Conservation (phyloP, 2,797 vertebrate genomes). For the Neosalanx taihuensis region DNA sequence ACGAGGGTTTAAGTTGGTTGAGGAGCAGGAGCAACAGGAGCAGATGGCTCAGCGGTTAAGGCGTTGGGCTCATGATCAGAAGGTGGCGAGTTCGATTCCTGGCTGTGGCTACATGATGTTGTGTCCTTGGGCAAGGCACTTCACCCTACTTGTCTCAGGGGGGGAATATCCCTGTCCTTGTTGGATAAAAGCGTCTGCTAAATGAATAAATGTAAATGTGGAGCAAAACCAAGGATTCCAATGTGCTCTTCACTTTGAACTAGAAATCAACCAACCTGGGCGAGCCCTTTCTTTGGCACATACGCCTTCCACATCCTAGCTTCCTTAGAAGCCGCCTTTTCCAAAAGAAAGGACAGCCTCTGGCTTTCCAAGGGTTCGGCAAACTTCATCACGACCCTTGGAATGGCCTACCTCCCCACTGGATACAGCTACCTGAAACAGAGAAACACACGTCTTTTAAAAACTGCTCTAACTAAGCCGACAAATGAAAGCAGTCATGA, state of each 20-base stretch:
- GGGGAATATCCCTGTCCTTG: too few relatives aligned
- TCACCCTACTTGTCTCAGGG: too few relatives aligned
- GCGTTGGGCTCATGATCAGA: too few relatives aligned
- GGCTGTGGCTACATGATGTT: too few relatives aligned
- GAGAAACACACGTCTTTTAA: neutral
- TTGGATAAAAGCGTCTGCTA: too few relatives aligned
- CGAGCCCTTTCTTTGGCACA: slow-evolving; percentile 86
- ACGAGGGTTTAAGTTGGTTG: too few relatives aligned
- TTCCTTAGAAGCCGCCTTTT: slow-evolving; percentile 95
- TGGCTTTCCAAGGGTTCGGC: slow-evolving; percentile 90
- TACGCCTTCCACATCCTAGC: slow-evolving; percentile 91
- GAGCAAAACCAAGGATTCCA: neutral
- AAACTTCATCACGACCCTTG: slow-evolving; percentile 92
- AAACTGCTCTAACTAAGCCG: too few relatives aligned
- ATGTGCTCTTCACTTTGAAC: neutral
- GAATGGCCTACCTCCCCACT: slow-evolving; percentile 90
- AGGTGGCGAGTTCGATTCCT: too few relatives aligned
- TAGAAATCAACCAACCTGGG: slow-evolving; percentile 77
- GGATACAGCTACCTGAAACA: slow-evolving; percentile 92
- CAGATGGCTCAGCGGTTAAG: too few relatives aligned
- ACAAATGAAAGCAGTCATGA: too few relatives aligned
- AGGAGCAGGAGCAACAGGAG: too few relatives aligned
- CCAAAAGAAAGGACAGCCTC: slow-evolving; percentile 93
- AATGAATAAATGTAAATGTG: neutral
- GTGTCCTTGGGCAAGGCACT: too few relatives aligned